These are phyloP conservation scores for Hirudo medicinalis DNA, from an alignment of 1,140 invertebrate genomes.

Conservation along the genomic window DNA sequence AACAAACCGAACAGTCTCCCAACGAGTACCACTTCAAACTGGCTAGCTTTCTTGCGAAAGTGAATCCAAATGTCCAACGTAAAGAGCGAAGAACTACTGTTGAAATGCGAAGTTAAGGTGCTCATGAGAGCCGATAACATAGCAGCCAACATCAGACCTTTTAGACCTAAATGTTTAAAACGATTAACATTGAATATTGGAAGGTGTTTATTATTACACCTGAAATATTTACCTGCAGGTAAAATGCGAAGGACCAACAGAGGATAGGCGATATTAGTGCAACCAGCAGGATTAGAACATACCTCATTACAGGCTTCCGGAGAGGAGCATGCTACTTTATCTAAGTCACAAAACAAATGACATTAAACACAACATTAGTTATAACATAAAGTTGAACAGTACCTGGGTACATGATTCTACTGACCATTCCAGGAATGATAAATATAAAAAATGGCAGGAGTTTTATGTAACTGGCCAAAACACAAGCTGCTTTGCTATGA, in stretches of 20 bases:
- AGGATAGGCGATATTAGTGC: conserved; percentile 23
- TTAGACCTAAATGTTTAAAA: conserved; percentile 5
- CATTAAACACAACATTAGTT: no score
- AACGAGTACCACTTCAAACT: conserved; percentile 16
- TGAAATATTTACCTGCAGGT: conserved; percentile 17
- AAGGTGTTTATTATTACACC: background rate
- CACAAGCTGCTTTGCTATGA: conserved; percentile 44
- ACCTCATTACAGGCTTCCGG: conserved; percentile 32
- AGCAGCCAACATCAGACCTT: conserved; percentile 21
- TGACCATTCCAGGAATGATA: conserved; percentile 45
- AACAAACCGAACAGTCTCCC: conserved; percentile 15
- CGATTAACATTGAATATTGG: background rate
- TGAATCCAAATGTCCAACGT: conserved; percentile 45
- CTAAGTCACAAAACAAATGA: conserved; percentile 10
- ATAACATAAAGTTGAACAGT: background rate
- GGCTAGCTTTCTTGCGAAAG: conserved; percentile 32
- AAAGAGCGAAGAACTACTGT: conserved; percentile 45
- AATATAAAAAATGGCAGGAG: conserved; percentile 43
- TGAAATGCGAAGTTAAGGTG: conserved; percentile 43
- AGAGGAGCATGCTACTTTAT: conserved; percentile 26
- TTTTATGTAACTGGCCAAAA: conserved; percentile 43
- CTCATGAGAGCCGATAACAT: conserved; percentile 17
- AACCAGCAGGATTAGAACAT: conserved; percentile 16
- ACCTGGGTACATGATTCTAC: conserved; percentile 39
- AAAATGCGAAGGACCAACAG: conserved; percentile 16